phyloP scores from a whole-genome alignment of 2,113 vertebrate genomes.

The Triplophysa rosa region DNA sequence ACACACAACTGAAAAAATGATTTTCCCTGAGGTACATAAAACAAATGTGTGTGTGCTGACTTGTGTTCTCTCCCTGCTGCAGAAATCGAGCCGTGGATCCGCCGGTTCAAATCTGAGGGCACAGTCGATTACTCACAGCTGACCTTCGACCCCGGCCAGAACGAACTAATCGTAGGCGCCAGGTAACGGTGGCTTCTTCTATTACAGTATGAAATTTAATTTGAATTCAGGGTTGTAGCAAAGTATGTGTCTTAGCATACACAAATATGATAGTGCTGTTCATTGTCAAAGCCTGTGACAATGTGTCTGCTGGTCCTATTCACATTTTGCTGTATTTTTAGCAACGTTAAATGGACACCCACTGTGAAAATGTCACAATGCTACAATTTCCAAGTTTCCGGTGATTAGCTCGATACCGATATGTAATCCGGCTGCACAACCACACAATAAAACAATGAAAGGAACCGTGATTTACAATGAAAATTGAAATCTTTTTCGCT shows the following conservation, averaged over 20 bases:
- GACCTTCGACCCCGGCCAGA: constrained; percentile 94
- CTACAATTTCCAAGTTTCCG: constrained; percentile 6
- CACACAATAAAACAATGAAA: constrained; percentile 2
- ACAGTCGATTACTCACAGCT: constrained; percentile 96
- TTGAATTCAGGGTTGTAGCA: background rate
- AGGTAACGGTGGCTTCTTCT: constrained; percentile 81
- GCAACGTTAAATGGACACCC: background rate
- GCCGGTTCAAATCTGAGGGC: constrained; percentile 86
- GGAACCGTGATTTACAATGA: background rate
- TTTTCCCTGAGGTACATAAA: background rate
- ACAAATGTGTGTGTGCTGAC: constrained; percentile 42
- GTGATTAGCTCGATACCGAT: constrained; percentile 6
- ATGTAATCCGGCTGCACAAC: background rate
- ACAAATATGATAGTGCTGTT: background rate
- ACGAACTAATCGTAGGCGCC: constrained; percentile 94
- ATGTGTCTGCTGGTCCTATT: background rate
- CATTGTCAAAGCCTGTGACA: background rate
- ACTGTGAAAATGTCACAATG: constrained; percentile 10
- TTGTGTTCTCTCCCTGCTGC: constrained; percentile 66
- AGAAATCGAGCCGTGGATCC: constrained; percentile 96
- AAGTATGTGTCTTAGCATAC: constrained; percentile 1
- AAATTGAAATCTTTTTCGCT: background rate
- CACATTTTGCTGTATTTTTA: constrained; percentile 2
- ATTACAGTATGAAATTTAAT: constrained; percentile 45
- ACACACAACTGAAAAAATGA: background rate